These are phyloP conservation scores for Tetranychus truncatus DNA, from an alignment of 2,888 invertebrate species.

Conservation along the genomic window DNA sequence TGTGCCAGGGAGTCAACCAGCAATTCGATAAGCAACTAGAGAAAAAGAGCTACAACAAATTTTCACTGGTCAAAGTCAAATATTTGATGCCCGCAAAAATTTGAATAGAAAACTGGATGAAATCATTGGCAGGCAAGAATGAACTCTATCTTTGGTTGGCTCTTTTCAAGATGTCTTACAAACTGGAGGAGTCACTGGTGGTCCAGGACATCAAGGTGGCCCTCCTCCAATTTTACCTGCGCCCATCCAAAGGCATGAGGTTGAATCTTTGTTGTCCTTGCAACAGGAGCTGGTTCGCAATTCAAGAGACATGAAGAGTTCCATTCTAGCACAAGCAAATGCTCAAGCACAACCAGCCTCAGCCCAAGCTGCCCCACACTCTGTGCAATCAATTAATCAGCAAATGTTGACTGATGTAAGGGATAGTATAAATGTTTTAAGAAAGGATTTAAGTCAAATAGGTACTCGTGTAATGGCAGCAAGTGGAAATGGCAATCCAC, in stretches of 20 bases:
- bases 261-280: slow-evolving; percentile 63
- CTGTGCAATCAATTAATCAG: slow-evolving; percentile 8
- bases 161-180: slow-evolving; percentile 28
- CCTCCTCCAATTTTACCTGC: slow-evolving; percentile 29
- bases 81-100: slow-evolving; percentile 52
- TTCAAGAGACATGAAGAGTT: slow-evolving; percentile 58
- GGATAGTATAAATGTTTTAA: slow-evolving; percentile 58
- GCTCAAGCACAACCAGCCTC: slow-evolving; percentile 29
- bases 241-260: slow-evolving; percentile 66
- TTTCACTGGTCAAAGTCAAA: slow-evolving; percentile 73
- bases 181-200: slow-evolving; percentile 18
- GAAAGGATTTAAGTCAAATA: slow-evolving; percentile 45
- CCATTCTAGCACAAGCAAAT: slow-evolving; percentile 47
- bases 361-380: background rate
- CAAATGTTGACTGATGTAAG: slow-evolving; percentile 29
- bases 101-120: slow-evolving; percentile 57
- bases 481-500: background rate
- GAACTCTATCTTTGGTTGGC: slow-evolving; percentile 61
- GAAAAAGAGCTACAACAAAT: slow-evolving; percentile 83
- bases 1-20: slow-evolving; percentile 36
- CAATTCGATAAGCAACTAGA: slow-evolving; percentile 16
- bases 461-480: slow-evolving; percentile 38
- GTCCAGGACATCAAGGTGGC: slow-evolving; percentile 16
- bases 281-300: slow-evolving; percentile 61
- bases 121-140: slow-evolving; percentile 63